Base-by-base conservation (phyloP, 2,113 vertebrate genomes). In the Odontesthes bonariensis region DNA sequence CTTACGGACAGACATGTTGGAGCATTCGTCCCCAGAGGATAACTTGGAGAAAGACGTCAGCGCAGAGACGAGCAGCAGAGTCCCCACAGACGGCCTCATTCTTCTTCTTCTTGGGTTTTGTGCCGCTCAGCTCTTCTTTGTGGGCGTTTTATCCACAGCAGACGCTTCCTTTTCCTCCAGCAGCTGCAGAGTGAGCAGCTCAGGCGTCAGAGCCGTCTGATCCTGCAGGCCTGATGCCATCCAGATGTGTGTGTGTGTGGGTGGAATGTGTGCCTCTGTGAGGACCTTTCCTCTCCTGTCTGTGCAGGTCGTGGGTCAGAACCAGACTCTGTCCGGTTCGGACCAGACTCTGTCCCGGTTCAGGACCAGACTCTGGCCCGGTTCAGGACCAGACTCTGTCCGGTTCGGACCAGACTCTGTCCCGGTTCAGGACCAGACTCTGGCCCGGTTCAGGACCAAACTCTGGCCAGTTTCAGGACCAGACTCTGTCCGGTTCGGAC, bases 231-330 rank as follows among this genome's bases (percentile, higher is more conserved):
- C 14, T 32, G 19, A 82, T 70, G 38, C 3, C 20, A 19, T 58
- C 70, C 81, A 79, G 70, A 66, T 86, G 79, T 67, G 58, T 59
- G 47, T 67, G 74, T 57, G 59, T 61, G 62, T 49, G 46, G 33
- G 51, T 8, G 47, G 20, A n/a, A 5, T 65, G 32, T 64, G 32
- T 47, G 38, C 58, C 16, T 62, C 20, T 54, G 20, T 40, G 67
- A 56, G 44, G 71, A 66, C 65, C 58, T 1, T 27, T 33, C 9
- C 33, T 17, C n/a, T n/a, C n/a, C n/a, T n/a, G n/a, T n/a, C n/a
- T n/a, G n/a, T n/a, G n/a, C n/a, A n/a, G n/a, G n/a, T n/a, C n/a
- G n/a, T n/a, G n/a, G n/a, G n/a, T n/a, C n/a, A n/a, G n/a, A n/a
- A n/a, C n/a, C n/a, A n/a, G n/a, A n/a, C n/a, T n/a, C n/a, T n/a